Evolutionary conservation across 2,113 vertebrate genomes (phyloP).

Genomic region (Crotalus horridus): DNA sequence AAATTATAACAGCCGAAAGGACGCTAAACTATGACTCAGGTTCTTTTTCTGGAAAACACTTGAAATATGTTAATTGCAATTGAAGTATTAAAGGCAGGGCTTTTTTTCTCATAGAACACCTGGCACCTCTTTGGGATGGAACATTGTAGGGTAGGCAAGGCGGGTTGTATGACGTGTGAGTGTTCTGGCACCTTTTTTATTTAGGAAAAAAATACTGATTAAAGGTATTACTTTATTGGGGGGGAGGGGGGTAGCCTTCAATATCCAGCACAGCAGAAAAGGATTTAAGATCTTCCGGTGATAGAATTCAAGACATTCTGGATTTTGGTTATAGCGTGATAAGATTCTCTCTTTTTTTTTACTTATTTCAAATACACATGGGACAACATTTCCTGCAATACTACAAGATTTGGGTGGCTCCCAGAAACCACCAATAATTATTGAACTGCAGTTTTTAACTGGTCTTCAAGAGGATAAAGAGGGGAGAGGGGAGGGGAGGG

Average conservation of each 20-base stretch:
- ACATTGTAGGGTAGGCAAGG: no score
- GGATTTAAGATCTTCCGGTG: conserved; percentile 4
- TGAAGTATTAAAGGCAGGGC: neutral
- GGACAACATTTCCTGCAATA: neutral
- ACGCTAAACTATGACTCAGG: conserved; percentile 28
- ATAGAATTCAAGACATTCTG: neutral
- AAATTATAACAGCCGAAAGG: conserved; percentile 39
- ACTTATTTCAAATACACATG: neutral
- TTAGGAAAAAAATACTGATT: no score
- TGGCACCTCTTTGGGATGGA: no score
- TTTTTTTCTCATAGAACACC: no score
- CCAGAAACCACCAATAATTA: neutral
- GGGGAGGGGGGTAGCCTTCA: conserved; percentile 31
- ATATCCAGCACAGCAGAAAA: conserved; percentile 33
- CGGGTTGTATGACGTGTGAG: no score
- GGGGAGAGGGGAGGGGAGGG: no score
- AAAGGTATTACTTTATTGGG: conserved; percentile 15
- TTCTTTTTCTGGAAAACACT: conserved; percentile 26
- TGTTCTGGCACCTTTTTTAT: no score
- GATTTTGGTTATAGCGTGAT: neutral
- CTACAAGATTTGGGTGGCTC: neutral
- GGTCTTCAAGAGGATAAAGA: neutral
- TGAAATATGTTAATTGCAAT: conserved; percentile 32
- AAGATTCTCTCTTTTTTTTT: neutral
- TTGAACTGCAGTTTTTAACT: neutral